Conservation (phyloP, 2,797 vertebrate species). For the Dromococcyx pavoninus region DNA sequence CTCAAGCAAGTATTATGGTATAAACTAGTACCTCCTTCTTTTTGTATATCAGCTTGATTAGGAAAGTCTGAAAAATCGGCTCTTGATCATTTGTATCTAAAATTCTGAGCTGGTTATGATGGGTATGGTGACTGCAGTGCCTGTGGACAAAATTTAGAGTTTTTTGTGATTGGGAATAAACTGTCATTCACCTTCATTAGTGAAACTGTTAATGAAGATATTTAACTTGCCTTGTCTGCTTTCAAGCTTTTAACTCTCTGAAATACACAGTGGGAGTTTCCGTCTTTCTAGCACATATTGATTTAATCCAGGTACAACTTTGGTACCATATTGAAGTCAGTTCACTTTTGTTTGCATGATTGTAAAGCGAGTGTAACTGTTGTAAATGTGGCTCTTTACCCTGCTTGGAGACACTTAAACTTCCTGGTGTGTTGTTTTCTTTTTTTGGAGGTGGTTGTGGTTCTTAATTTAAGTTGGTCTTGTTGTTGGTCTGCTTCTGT, state of each 20-base stretch:
- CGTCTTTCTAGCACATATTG: neutral
- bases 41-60: neutral
- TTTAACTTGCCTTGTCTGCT: neutral
- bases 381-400: neutral
- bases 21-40: neutral
- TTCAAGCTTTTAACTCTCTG: neutral
- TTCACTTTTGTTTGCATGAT: neutral
- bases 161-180: neutral
- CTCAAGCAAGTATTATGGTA: neutral
- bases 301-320: neutral
- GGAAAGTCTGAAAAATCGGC: neutral
- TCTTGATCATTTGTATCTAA: neutral
- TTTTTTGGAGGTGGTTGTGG: neutral
- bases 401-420: neutral
- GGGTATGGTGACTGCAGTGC: neutral
- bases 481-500: neutral
- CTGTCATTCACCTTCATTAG: neutral
- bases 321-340: neutral
- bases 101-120: neutral
- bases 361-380: neutral
- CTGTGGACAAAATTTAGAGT: neutral
- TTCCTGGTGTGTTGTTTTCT: neutral
- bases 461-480: neutral
- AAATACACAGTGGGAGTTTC: neutral
- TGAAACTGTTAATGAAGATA: neutral